These are phyloP conservation scores for Toxotes lorentzi DNA, from an alignment of 2,797 vertebrate genomes.

Conservation along the genomic window DNA sequence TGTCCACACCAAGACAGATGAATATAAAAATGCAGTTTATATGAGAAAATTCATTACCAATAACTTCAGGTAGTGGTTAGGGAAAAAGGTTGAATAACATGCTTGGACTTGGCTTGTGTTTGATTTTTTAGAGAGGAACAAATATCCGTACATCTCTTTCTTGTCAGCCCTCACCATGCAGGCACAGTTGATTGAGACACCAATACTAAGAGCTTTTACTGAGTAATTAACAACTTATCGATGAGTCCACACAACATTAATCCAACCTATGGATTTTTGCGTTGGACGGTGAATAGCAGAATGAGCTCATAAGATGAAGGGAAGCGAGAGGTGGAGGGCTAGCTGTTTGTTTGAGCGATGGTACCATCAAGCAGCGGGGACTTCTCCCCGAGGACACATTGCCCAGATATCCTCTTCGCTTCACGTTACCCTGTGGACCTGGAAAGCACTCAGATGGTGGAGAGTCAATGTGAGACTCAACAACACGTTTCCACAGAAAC, in stretches of 20 bases:
- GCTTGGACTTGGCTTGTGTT: not conserved
- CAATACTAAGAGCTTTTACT: slow-evolving; percentile 50
- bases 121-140: not conserved
- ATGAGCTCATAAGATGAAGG: slow-evolving; percentile 62
- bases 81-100: not conserved
- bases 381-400: slow-evolving; percentile 72
- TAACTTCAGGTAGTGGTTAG: not conserved
- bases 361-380: slow-evolving; percentile 51
- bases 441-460: slow-evolving; percentile 60
- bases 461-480: slow-evolving; percentile 37
- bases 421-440: slow-evolving; percentile 63
- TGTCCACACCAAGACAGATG: not conserved
- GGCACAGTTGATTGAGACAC: slow-evolving; percentile 45
- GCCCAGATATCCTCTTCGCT: slow-evolving; percentile 62
- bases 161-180: slow-evolving; percentile 2
- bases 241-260: slow-evolving; percentile 75
- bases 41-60: not conserved
- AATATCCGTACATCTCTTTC: slow-evolving; percentile 12
- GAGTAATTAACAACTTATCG: slow-evolving; percentile 71
- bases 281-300: slow-evolving; percentile 46
- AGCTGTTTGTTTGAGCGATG: slow-evolving; percentile 76
- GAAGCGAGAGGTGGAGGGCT: slow-evolving; percentile 56
- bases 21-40: not conserved
- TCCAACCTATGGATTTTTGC: slow-evolving; percentile 73
- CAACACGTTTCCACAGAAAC: slow-evolving; percentile 37